phyloP scores from a whole-genome alignment of 2,113 vertebrate genomes.

The Carlito syrichta region DNA sequence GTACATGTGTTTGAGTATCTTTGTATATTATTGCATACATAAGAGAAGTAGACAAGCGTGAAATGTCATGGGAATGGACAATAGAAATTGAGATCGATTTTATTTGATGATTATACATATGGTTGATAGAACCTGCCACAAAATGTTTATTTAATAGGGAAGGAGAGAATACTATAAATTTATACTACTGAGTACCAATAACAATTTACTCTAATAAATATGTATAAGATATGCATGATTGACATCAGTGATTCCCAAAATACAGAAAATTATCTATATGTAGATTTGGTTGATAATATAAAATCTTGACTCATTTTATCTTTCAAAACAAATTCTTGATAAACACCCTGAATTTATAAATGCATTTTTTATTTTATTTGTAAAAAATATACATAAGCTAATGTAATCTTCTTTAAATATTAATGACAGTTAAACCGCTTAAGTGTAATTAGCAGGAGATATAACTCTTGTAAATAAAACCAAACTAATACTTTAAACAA shows the following conservation, averaged over 20 bases:
- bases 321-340: slow-evolving; percentile 41
- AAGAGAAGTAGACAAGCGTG: not conserved
- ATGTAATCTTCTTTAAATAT: not conserved
- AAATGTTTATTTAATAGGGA: not conserved
- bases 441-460: not conserved
- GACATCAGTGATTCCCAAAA: slow-evolving; percentile 65
- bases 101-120: not conserved
- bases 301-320: slow-evolving; percentile 49
- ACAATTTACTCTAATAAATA: slow-evolving; percentile 66
- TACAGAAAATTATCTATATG: slow-evolving; percentile 67
- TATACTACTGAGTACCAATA: slow-evolving; percentile 55
- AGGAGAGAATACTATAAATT: slow-evolving; percentile 55
- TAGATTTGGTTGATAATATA: slow-evolving; percentile 68
- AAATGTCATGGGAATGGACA: not conserved
- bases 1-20: not conserved
- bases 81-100: not conserved
- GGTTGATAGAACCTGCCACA: not conserved
- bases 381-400: not conserved
- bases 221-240: slow-evolving; percentile 67
- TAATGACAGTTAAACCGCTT: not conserved
- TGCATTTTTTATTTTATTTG: not conserved
- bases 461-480: not conserved
- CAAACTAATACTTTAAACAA: not conserved
- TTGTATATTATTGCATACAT: not conserved
- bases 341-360: slow-evolving; percentile 42